Base-by-base conservation (phyloP, 2,888 invertebrate genomes). In the Ophonus ardosiacus region DNA sequence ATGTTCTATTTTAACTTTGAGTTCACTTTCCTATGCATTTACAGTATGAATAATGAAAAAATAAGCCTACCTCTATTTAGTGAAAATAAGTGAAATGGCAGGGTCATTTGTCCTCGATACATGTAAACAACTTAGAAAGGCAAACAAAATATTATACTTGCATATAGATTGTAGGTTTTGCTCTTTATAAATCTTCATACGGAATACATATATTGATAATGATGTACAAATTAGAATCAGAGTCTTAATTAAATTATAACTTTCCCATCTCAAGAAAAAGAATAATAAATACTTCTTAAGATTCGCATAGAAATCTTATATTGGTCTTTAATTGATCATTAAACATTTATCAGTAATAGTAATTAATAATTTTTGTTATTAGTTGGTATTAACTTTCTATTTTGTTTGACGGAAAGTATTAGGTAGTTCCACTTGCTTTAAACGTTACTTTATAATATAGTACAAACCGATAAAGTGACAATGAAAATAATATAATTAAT, bases 41-140 rank as follows among this genome's bases (percentile, higher is more conserved):
- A 40, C 71, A 40, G 40, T 71, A 71, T 71, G 40, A 71, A 71
- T 71, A 74, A 74, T 51, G 51, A 10, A 74, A 74, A 51, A 74
- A 24, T 51, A 43, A 74, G 74, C 74, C 74, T 74, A 74, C 74
- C 51, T 74, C 17, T 6, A 51, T 74, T 74, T 74, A 74, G 74
- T 74, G 74, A 74, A 51, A 74, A 74, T 18, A 10, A 74, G 74
- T 74, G 74, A 74, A 74, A 43, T 40, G 18, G 6, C 38, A 74
- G 40, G 74, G 40, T 51, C 18, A 18, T 74, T 17, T 43, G 74
- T 18, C 51, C 74, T 51, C 74, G 43, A 51, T 74, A 51, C 74
- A 74, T 74, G 13, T 56, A 74, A 74, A 51, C 24, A 8, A 74
- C 56, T 51, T 74, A 2, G 74, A 74, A 51, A 74, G 21, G 51